Evolutionary conservation across 2,888 invertebrate species (phyloP), one percentile per base, ranked within the genome.

Genomic region (Drosophila niveifrons): DNA sequence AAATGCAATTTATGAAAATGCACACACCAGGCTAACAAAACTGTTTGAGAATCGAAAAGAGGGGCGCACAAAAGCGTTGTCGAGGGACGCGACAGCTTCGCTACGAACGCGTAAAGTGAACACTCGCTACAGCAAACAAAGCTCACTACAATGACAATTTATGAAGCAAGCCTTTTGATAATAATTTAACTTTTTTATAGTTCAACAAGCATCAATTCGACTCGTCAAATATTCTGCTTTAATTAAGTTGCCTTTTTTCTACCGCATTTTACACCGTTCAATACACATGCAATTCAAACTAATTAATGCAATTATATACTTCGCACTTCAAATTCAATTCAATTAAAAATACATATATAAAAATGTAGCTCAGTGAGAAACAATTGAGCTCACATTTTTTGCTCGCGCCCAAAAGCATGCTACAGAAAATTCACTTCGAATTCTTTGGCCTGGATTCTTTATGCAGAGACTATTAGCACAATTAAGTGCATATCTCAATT

Each of bases 1-100:
- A 72, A 83, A 83, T 83, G 84, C 80, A 83, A 83, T 82, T 82
- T 83, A 80, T 82, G 84, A 74, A 83, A 86, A 74, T 74, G 71
- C 71, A 77, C 71, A 77, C 64, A 70, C 65, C 39, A 81, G 52
- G 17, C 47, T 47, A 63, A 44, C 44, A 76, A 62, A 59, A 47
- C 31, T 34, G 44, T 9, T 51, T 31, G 58, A 15, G 44, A 68
- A 65, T 57, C 67, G 44, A 44, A 11, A 64, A 53, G 34, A 66
- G 41, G 51, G 58, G 53, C 23, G 43, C 17, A 15, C 17, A 18
- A 48, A 36, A 34, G 34, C 8, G 29, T 23, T 44, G 13, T 56
- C 31, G 23, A 23, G 10, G 46, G 23, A 15, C 10, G 18, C 18
- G 31, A 59, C 17, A 13, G 43, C n/a, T 23, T 59, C 52, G 39